phyloP scores from a whole-genome alignment of 1,140 invertebrate species.

The Papilio xuthus region DNA sequence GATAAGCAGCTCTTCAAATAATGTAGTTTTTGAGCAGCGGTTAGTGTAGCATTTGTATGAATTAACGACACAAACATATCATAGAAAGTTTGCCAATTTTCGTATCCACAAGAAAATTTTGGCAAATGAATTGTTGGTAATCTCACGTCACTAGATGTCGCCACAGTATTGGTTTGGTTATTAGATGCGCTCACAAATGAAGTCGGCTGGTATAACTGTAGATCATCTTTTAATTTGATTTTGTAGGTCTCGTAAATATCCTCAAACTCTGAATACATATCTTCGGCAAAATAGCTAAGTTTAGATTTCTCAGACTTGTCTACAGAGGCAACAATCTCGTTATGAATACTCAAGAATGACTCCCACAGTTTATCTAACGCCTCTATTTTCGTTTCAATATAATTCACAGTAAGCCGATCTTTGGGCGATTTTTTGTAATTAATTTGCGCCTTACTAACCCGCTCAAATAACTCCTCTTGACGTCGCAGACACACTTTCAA shows the following conservation, averaged over 20 bases:
- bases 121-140: conserved; percentile 21
- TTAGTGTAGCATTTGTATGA: conserved; percentile 11
- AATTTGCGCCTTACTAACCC: conserved; percentile 12
- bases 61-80: conserved; percentile 44
- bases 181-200: neutral
- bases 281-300: too few relatives aligned
- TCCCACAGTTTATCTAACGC: too few relatives aligned
- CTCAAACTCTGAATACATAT: too few relatives aligned
- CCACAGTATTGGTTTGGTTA: neutral
- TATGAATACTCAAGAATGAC: too few relatives aligned
- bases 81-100: conserved; percentile 42
- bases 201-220: too few relatives aligned
- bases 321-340: too few relatives aligned
- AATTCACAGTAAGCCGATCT: neutral
- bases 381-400: neutral
- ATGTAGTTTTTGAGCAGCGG: conserved; percentile 42
- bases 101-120: conserved; percentile 22
- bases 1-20: conserved; percentile 43
- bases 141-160: neutral
- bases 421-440: conserved; percentile 33
- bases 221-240: too few relatives aligned
- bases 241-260: too few relatives aligned
- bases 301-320: too few relatives aligned
- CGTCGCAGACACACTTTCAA: neutral
- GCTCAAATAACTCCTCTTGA: conserved; percentile 32